A percentile compares a stretch with the other conserved stretches of the same genome.
Evolutionary conservation across 2,113 vertebrate genomes (phyloP).

Genomic region (Taurulus bubalis): DNA sequence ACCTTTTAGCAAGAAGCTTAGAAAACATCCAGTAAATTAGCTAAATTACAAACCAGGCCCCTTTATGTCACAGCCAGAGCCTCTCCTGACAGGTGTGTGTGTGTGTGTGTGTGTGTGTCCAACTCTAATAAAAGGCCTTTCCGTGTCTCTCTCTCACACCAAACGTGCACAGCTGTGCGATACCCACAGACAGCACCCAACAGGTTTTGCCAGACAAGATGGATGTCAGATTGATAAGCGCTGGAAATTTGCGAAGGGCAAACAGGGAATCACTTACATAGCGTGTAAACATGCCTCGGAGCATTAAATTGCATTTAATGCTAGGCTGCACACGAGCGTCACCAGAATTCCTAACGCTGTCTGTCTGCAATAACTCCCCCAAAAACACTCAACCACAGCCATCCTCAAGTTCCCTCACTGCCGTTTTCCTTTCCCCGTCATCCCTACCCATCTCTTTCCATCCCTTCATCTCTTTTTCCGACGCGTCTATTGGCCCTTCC

Average conservation of each 20-base stretch:
- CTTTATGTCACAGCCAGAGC: conserved; percentile 58
- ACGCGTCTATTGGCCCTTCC: not conserved
- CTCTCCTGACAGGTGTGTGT: conserved; percentile 48
- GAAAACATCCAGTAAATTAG: conserved; percentile 67
- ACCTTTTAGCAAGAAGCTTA: conserved; percentile 51
- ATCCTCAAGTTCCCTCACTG: conserved; percentile 46
- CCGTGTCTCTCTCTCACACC: not conserved
- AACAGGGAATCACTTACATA: conserved; percentile 62
- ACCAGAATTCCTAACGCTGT: conserved; percentile 62
- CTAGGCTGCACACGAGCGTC: conserved; percentile 63
- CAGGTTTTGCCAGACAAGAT: conserved; percentile 30
- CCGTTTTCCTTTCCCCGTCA: conserved; percentile 31
- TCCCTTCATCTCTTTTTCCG: conserved; percentile 33
- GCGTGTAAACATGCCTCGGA: conserved; percentile 56
- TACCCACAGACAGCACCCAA: not conserved
- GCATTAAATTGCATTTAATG: conserved; percentile 77
- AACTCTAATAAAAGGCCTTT: conserved; percentile 20
- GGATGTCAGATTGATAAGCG: conserved; percentile 59
- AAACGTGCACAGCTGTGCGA: conserved; percentile 28
- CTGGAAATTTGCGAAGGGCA: conserved; percentile 48
- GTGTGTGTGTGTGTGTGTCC: conserved; percentile 18
- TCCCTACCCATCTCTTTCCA: conserved; percentile 22
- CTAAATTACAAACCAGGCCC: conserved; percentile 65
- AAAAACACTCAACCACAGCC: conserved; percentile 12
- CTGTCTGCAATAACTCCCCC: conserved; percentile 44